phyloP scores from a whole-genome alignment of 2,797 vertebrate genomes.

The Hypotaenidia philippensis region DNA sequence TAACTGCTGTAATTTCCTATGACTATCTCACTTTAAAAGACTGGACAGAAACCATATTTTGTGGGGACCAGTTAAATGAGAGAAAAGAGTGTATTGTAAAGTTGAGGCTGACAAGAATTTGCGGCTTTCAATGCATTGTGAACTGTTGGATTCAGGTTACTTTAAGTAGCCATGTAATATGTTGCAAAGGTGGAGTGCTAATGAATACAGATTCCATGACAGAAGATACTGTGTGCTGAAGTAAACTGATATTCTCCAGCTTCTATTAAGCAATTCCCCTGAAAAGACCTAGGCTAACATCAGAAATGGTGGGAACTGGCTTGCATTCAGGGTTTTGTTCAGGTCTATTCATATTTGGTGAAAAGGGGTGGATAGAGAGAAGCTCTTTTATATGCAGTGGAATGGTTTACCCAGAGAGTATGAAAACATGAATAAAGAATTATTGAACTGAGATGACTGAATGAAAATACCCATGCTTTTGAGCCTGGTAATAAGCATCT shows the following conservation, averaged over 20 bases:
- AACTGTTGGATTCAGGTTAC: slow-evolving; percentile 73
- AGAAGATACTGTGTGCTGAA: slow-evolving; percentile 77
- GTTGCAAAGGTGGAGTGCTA: slow-evolving; percentile 57
- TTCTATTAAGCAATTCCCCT: slow-evolving; percentile 61
- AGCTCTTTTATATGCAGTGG: background rate
- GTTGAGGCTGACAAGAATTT: slow-evolving; percentile 48
- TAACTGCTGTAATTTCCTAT: background rate
- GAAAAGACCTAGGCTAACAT: slow-evolving; percentile 62
- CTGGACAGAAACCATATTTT: background rate
- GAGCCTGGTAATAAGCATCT: background rate
- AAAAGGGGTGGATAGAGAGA: background rate
- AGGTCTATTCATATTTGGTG: slow-evolving; percentile 44
- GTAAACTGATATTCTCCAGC: slow-evolving; percentile 74
- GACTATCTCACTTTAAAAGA: background rate
- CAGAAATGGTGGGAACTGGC: slow-evolving; percentile 78
- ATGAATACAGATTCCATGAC: slow-evolving; percentile 66
- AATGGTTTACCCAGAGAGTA: background rate
- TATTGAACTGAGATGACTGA: background rate
- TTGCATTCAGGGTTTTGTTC: slow-evolving; percentile 69
- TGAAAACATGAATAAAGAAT: slow-evolving; percentile 20
- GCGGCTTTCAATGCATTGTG: slow-evolving; percentile 71
- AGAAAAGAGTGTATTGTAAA: slow-evolving; percentile 46
- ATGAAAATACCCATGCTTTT: background rate
- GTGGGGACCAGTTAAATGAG: background rate
- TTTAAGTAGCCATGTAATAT: slow-evolving; percentile 64